phyloP scores from a whole-genome alignment of 2,888 invertebrate genomes.

The Spisula subtruncata region DNA sequence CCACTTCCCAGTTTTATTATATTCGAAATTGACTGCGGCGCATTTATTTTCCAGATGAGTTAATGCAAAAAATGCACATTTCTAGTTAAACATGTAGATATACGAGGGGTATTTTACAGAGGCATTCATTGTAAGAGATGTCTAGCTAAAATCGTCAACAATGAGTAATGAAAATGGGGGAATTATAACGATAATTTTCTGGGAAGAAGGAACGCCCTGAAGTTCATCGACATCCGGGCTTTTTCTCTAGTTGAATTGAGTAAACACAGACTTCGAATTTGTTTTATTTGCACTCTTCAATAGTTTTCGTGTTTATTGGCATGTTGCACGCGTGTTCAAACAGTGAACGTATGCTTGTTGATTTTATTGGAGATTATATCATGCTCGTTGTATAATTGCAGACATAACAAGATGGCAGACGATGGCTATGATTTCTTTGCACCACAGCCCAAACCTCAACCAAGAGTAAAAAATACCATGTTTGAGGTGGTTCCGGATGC shows the following conservation, averaged over 20 bases:
- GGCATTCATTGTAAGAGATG: not conserved
- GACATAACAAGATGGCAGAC: constrained; percentile 71
- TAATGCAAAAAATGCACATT: not conserved
- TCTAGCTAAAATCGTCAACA: not conserved
- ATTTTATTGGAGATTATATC: not conserved
- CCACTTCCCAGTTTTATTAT: not conserved
- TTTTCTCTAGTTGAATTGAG: not conserved
- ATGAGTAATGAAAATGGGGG: not conserved
- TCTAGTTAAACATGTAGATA: not conserved
- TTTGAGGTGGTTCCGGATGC: constrained; percentile 83
- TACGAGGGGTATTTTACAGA: not conserved
- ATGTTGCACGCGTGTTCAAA: constrained; percentile 10
- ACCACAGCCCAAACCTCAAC: constrained; percentile 79
- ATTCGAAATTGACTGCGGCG: not conserved
- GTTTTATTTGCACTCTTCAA: not conserved
- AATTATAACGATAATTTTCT: constrained; percentile 3
- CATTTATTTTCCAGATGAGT: constrained; percentile 11
- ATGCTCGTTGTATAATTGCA: not conserved
- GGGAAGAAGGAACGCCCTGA: not conserved
- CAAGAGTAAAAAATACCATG: constrained; percentile 79
- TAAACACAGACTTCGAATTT: constrained; percentile 4
- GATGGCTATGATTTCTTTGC: constrained; percentile 81
- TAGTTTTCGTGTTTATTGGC: not conserved
- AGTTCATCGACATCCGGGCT: not conserved
- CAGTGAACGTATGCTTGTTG: not conserved